These are phyloP conservation scores for Corythucha ciliata DNA, from an alignment of 2,888 invertebrate species.

Conservation along the genomic window DNA sequence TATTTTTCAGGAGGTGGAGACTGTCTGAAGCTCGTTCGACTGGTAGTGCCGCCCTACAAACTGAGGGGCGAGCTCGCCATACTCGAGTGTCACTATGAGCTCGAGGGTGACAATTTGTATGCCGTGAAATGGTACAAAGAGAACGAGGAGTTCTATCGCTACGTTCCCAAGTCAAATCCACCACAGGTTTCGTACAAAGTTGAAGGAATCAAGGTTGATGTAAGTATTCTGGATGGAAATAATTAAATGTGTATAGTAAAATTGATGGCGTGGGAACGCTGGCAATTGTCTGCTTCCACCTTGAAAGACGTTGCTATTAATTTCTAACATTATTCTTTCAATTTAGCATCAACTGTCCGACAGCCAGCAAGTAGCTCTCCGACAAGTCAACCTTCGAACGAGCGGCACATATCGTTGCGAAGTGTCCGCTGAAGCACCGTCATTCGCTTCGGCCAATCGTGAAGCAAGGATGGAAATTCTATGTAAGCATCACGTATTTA, in stretches of 20 bases:
- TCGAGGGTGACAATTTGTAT: constrained; percentile 58
- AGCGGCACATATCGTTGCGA: constrained; percentile 46
- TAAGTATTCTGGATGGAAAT: too few relatives aligned
- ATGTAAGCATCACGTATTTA: constrained; percentile 42
- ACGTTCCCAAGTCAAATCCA: constrained; percentile 50
- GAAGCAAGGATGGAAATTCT: constrained; percentile 46
- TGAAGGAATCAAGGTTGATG: constrained; percentile 59
- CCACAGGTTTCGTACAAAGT: constrained; percentile 56
- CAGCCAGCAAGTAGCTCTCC: constrained; percentile 40
- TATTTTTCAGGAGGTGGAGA: too few relatives aligned
- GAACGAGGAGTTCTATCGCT: constrained; percentile 74
- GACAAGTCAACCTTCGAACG: constrained; percentile 41
- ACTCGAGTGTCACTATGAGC: constrained; percentile 57
- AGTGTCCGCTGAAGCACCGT: constrained; percentile 46
- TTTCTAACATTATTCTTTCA: constrained; percentile 9
- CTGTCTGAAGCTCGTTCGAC: constrained; percentile 12
- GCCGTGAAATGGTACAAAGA: constrained; percentile 80
- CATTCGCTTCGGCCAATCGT: constrained; percentile 44
- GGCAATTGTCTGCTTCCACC: too few relatives aligned
- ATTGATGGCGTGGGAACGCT: too few relatives aligned
- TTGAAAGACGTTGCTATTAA: neutral
- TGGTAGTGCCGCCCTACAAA: constrained; percentile 55
- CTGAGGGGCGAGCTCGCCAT: constrained; percentile 55
- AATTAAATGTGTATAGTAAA: too few relatives aligned
- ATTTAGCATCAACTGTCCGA: constrained; percentile 42